phyloP scores from a whole-genome alignment of 1,140 invertebrate genomes.

The Archivesica marissinica region DNA sequence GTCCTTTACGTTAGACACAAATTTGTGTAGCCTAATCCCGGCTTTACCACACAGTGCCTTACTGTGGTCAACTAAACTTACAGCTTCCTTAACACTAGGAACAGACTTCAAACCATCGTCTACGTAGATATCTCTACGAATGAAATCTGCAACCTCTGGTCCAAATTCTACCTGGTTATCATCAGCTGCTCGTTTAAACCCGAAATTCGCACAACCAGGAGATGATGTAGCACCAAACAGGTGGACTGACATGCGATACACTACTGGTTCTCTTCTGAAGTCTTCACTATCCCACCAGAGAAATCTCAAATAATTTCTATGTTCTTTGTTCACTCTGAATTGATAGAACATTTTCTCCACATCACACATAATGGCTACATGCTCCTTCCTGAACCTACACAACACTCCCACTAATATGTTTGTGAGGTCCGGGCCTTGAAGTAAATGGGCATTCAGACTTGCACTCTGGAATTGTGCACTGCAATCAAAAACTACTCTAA shows the following conservation, averaged over 20 bases:
- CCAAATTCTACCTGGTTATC: slow-evolving; percentile 23
- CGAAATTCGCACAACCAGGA: slow-evolving; percentile 64
- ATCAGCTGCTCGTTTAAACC: slow-evolving; percentile 42
- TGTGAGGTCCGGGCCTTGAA: slow-evolving; percentile 68
- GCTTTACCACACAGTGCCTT: too few relatives aligned
- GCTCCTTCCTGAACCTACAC: slow-evolving; percentile 47
- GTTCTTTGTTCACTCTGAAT: slow-evolving; percentile 50
- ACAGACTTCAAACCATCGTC: slow-evolving; percentile 61
- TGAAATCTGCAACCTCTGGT: slow-evolving; percentile 17
- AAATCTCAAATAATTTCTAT: slow-evolving; percentile 61
- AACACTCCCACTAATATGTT: slow-evolving; percentile 64
- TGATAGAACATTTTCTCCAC: slow-evolving; percentile 68
- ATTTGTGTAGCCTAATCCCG: too few relatives aligned
- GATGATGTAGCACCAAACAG: slow-evolving; percentile 67
- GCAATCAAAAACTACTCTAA: slow-evolving; percentile 71
- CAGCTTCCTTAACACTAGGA: slow-evolving; percentile 36
- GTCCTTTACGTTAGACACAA: too few relatives aligned
- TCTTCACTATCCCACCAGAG: slow-evolving; percentile 35
- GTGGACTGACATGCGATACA: slow-evolving; percentile 65
- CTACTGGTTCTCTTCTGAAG: slow-evolving; percentile 14
- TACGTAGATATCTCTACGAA: slow-evolving; percentile 63
- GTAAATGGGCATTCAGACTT: slow-evolving; percentile 62
- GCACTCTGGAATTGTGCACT: slow-evolving; percentile 43
- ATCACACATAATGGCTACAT: slow-evolving; percentile 60
- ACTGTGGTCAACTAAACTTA: too few relatives aligned